A percentile compares a stretch with the other conserved stretches of the same genome.
Evolutionary conservation across 64 coral and sea anemone genomes (phyloP).

Genomic region (Catalaphyllia jardinei): DNA sequence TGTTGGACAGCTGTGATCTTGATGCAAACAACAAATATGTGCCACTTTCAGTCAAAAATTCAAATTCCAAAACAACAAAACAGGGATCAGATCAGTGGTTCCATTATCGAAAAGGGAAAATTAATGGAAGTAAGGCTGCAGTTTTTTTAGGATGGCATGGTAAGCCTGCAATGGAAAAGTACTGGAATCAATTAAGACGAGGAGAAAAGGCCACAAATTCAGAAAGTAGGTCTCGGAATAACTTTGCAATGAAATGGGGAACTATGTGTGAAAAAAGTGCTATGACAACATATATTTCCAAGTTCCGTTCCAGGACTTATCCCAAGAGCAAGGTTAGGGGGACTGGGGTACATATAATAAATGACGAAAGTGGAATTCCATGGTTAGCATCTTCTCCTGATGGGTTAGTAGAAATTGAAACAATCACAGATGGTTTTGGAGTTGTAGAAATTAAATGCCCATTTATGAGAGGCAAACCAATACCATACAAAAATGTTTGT

Average conservation of each 20-base stretch:
- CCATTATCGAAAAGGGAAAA: background rate
- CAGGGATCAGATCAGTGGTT: conserved; percentile 22
- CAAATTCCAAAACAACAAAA: conserved; percentile 2
- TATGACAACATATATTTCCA: conserved; percentile 27
- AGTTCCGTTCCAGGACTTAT: conserved; percentile 12
- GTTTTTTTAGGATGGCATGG: conserved; percentile 16
- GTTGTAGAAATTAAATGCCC: conserved; percentile 26
- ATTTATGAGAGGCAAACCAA: conserved; percentile 30
- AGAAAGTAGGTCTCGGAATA: background rate
- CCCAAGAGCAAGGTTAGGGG: background rate
- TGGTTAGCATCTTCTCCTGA: conserved; percentile 38
- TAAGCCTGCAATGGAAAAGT: background rate
- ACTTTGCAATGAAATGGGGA: conserved; percentile 42
- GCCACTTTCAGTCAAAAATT: background rate
- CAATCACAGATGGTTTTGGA: background rate
- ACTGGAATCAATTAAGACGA: background rate
- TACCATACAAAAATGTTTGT: conserved; percentile 45
- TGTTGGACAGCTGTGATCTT: background rate
- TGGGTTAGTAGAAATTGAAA: background rate
- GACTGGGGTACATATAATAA: conserved; percentile 25
- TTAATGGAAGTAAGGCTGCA: conserved; percentile 48
- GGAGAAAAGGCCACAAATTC: background rate
- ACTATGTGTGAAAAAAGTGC: conserved; percentile 37
- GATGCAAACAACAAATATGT: conserved; percentile 3
- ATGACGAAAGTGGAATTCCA: background rate